Base-by-base conservation (phyloP, 2,113 vertebrate species). In the Tamias sibiricus region DNA sequence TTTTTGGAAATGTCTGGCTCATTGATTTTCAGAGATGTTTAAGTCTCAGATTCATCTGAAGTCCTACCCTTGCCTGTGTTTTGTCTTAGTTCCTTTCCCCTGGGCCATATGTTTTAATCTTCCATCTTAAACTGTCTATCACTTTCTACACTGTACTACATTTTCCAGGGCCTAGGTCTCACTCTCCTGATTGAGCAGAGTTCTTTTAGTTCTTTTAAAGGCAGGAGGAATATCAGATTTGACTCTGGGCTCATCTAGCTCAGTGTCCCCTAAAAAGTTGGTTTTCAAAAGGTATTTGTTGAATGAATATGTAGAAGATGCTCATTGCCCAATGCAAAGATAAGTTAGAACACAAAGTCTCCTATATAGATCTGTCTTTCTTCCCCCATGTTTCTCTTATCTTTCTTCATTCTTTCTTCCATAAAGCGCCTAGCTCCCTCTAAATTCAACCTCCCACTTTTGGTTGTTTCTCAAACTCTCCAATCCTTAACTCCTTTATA, bases 1-100 rank as follows among this genome's bases (percentile, higher is more conserved):
- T 8, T 64, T 84, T 72, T 28, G 24, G 47, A 92, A 69, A 72
- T 8, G 80, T 37, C 64, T 71, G 86, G 57, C 17, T 83, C 57
- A 74, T 59, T 69, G 76, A 74, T 84, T 96, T 90, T 87, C 30
- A 40, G 82, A 44, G 52, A 74, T 59, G 91, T 95, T 96, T 68
- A 96, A 91, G 66, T 92, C 42, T 77, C 35, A 76, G 12, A 90
- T 85, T 91, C 6, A 68, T 22, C 40, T 62, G 30, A 88, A 89
- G 17, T 68, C 13, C 8, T 93, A 74, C 64, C 26, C 28, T 4
- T 86, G 40, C 2, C 52, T 7, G 19, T 28, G 42, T 49, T 79
- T 30, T 62, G 81, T 71, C 19, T 86, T 85, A 86, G 75, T 37
- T 75, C 9, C 24, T 84, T 52, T 87, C 20, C 22, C 8, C 30